Conservation (phyloP, 2,797 vertebrate genomes). For the Oceanodroma leucorhoa region DNA sequence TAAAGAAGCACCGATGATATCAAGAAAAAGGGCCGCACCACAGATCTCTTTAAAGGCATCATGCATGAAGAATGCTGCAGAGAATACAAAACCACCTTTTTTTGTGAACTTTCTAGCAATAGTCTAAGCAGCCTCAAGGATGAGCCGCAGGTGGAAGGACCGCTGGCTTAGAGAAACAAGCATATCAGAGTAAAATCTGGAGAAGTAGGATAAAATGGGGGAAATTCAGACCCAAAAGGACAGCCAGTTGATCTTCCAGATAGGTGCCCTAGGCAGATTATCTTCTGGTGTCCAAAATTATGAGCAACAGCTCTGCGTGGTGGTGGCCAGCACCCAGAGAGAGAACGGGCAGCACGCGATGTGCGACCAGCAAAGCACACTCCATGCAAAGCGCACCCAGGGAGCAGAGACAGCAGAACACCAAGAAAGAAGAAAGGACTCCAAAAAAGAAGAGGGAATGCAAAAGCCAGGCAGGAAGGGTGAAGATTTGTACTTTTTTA, state of each 20-base stretch:
- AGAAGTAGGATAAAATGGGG: not conserved
- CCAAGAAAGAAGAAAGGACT: not conserved
- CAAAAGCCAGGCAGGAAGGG: not conserved
- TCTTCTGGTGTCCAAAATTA: not conserved
- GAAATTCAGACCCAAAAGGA: not conserved
- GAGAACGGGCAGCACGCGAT: rapidly evolving
- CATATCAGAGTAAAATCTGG: not conserved
- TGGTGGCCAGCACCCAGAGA: not conserved
- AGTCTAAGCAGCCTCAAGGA: not conserved
- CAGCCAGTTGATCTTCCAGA: not conserved
- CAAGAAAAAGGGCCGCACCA: not conserved
- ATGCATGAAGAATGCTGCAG: rapidly evolving
- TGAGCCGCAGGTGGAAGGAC: not conserved
- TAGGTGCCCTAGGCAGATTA: not conserved
- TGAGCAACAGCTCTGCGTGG: rapidly evolving
- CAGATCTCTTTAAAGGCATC: not conserved
- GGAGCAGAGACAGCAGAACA: not conserved
- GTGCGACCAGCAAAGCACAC: not conserved
- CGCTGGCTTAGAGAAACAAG: not conserved
- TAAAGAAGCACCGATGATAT: not conserved
- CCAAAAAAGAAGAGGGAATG: not conserved
- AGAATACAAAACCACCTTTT: not conserved
- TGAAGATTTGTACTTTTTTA: not conserved
- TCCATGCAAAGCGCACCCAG: rapidly evolving
- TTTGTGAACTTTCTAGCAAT: not conserved